A percentile compares a stretch with the other conserved stretches of the same genome.
Evolutionary conservation across 2,888 invertebrate genomes (phyloP).

Genomic region (Drosophila atripex): DNA sequence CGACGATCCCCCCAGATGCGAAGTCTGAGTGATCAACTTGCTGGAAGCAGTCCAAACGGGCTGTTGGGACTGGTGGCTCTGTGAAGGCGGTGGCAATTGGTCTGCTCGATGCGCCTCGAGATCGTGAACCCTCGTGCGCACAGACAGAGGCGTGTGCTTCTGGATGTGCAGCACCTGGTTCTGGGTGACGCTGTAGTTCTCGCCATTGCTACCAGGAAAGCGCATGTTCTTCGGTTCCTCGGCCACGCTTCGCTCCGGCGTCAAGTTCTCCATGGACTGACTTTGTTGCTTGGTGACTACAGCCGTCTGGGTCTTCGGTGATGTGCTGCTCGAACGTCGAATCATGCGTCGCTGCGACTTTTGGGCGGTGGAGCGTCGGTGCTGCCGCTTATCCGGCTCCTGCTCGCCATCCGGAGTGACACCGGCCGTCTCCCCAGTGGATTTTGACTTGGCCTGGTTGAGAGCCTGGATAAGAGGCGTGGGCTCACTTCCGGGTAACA

Average conservation of each 20-base stretch:
- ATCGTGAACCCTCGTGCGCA: slow-evolving; percentile 89
- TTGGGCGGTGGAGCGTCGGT: slow-evolving; percentile 69
- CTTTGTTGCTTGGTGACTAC: slow-evolving; percentile 83
- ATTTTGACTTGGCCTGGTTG: slow-evolving; percentile 82
- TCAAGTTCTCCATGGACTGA: slow-evolving; percentile 83
- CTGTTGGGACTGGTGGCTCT: slow-evolving; percentile 58
- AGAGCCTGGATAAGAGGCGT: slow-evolving; percentile 87
- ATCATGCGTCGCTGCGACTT: slow-evolving; percentile 75
- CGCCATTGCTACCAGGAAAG: slow-evolving; percentile 93
- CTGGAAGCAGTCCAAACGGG: slow-evolving; percentile 83
- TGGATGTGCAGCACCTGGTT: slow-evolving; percentile 94
- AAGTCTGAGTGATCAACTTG: slow-evolving; percentile 83
- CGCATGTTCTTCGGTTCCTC: slow-evolving; percentile 90
- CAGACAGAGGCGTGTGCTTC: slow-evolving; percentile 86
- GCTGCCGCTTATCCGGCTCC: slow-evolving; percentile 18
- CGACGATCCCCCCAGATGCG: slow-evolving; percentile 59
- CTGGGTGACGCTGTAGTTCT: slow-evolving; percentile 94
- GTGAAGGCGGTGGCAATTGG: slow-evolving; percentile 42
- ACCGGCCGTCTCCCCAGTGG: slow-evolving; percentile 57
- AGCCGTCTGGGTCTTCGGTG: slow-evolving; percentile 80
- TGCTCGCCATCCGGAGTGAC: slow-evolving; percentile 50
- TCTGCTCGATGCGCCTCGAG: slow-evolving; percentile 86
- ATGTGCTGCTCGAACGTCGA: slow-evolving; percentile 83
- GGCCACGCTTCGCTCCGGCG: slow-evolving; percentile 80
- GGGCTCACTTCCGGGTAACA: slow-evolving; percentile 86